A percentile compares a stretch with the other conserved stretches of the same genome.
Evolutionary conservation across 2,113 vertebrate genomes (phyloP).

Genomic region (Lichenostomus cassidix): DNA sequence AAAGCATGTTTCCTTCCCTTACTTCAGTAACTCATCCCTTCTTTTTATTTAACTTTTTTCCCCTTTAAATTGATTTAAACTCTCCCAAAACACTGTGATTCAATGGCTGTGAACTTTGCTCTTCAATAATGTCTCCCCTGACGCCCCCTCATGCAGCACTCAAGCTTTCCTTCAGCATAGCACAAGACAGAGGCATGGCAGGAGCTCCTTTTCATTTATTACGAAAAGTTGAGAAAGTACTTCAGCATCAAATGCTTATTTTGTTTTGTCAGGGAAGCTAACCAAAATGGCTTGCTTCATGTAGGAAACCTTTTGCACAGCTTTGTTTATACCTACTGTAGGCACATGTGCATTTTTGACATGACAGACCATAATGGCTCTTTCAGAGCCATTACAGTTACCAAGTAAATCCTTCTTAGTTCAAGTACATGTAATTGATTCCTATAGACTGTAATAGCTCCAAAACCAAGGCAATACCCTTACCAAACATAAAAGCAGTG

Average conservation of each 20-base stretch:
- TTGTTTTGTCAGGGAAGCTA: constrained; percentile 2
- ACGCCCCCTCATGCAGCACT: neutral
- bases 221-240: neutral
- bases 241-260: neutral
- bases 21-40: neutral
- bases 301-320: constrained; percentile 25
- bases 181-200: neutral
- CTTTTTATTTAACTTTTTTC: neutral
- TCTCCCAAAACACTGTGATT: neutral
- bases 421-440: constrained; percentile 75
- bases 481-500: constrained; percentile 72
- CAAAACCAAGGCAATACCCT: constrained; percentile 72
- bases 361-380: constrained; percentile 71
- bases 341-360: constrained; percentile 49
- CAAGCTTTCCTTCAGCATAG: neutral
- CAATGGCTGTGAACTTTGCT: neutral
- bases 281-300: constrained; percentile 1
- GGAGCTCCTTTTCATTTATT: neutral
- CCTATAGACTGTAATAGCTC: constrained; percentile 76
- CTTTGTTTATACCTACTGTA: constrained; percentile 28
- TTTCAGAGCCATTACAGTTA: constrained; percentile 76
- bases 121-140: neutral
- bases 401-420: constrained; percentile 79
- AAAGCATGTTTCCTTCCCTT: neutral
- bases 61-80: neutral